Evolutionary conservation across 2,888 invertebrate genomes (phyloP).

Genomic region (Euplagia quadripunctaria): DNA sequence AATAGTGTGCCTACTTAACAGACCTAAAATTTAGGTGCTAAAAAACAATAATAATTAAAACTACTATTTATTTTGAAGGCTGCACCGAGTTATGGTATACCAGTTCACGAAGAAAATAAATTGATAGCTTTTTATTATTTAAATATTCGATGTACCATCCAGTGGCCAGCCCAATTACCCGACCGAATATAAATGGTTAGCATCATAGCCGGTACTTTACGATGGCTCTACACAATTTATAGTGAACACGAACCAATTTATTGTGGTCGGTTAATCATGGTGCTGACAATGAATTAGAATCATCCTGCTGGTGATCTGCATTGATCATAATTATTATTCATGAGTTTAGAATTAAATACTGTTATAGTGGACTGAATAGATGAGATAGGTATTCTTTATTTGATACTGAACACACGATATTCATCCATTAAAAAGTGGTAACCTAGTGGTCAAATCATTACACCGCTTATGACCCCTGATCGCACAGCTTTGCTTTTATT

Average conservation of each 20-base stretch:
- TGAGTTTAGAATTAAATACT: constrained; percentile 14
- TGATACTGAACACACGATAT: too few species aligned
- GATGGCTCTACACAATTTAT: constrained; percentile 55
- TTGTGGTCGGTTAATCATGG: constrained; percentile 61
- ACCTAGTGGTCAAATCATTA: too few species aligned
- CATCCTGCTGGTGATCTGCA: constrained; percentile 52
- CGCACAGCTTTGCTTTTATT: too few species aligned
- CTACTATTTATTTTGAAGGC: neutral
- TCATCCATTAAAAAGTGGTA: too few species aligned
- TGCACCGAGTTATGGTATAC: neutral
- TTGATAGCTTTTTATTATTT: constrained; percentile 6
- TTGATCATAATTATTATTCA: constrained; percentile 56
- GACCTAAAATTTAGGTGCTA: too few species aligned
- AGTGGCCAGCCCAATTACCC: constrained; percentile 49
- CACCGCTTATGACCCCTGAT: too few species aligned
- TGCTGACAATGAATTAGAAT: constrained; percentile 59
- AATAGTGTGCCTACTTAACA: neutral
- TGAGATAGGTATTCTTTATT: neutral
- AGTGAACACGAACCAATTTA: constrained; percentile 51
- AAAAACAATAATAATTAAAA: too few species aligned
- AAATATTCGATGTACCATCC: constrained; percentile 24
- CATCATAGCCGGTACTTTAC: constrained; percentile 54
- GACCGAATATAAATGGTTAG: constrained; percentile 57
- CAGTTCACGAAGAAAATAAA: neutral
- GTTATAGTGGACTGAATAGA: neutral